Percentiles rank a stretch among this genome's conserved stretches.
Evolutionary conservation across 2,797 vertebrate genomes (phyloP).

Genomic region (Peromyscus melanophrys): DNA sequence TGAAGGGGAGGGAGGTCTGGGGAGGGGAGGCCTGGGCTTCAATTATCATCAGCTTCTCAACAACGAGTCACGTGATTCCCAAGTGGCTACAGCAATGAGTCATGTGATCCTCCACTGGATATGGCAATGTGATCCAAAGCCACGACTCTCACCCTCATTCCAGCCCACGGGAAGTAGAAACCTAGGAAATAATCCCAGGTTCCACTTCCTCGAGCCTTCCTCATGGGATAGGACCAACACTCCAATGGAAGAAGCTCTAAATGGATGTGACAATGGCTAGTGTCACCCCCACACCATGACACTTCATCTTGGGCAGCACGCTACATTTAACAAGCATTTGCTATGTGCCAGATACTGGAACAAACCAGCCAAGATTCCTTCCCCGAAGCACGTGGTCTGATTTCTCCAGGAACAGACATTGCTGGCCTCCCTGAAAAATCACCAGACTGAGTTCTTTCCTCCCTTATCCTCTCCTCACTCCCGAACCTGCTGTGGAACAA

Average conservation of each 20-base stretch:
- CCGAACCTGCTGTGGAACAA: neutral
- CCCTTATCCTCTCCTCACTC: neutral
- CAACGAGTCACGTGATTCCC: neutral
- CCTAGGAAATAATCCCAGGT: neutral
- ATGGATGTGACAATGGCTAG: neutral
- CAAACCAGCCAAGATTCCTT: neutral
- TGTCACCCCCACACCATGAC: neutral
- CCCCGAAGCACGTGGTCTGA: neutral
- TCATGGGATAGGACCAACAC: neutral
- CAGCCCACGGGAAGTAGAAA: neutral
- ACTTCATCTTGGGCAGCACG: neutral
- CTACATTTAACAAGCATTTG: constrained; percentile 22
- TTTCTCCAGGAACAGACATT: neutral
- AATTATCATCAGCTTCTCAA: neutral
- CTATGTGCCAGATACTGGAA: neutral
- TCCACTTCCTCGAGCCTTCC: neutral
- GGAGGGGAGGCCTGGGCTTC: neutral
- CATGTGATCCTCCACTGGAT: neutral
- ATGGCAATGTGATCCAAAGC: neutral
- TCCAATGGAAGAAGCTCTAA: neutral
- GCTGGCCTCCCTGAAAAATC: neutral
- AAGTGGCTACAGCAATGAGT: neutral
- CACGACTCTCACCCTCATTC: neutral
- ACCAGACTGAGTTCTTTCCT: neutral
- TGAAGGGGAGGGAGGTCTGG: neutral